Evolutionary conservation across 2,888 invertebrate species (phyloP).

Genomic region (Phania funesta): DNA sequence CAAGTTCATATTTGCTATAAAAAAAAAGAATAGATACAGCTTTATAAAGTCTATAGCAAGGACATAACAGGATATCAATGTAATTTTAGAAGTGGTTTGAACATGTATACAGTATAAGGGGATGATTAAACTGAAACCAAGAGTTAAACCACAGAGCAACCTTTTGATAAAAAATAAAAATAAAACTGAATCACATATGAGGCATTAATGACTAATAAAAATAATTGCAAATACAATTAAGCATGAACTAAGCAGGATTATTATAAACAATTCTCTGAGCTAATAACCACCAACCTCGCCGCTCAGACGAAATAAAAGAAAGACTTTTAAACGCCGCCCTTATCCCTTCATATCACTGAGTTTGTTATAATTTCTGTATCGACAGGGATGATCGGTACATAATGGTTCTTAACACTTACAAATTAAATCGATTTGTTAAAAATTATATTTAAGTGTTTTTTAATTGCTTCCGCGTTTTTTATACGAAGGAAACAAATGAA

Average conservation of each 20-base stretch:
- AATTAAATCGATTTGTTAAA: conserved; percentile 47
- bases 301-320: neutral
- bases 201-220: conserved; percentile 52
- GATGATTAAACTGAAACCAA: neutral
- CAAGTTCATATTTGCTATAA: neutral
- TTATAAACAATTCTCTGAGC: conserved; percentile 34
- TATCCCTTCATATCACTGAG: conserved; percentile 6
- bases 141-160: conserved; percentile 10
- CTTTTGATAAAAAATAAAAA: conserved; percentile 17
- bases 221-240: conserved; percentile 39
- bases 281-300: conserved; percentile 15
- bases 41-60: neutral
- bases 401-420: conserved; percentile 23
- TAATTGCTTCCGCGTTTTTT: conserved; percentile 31
- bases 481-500: neutral
- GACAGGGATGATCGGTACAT: conserved; percentile 41
- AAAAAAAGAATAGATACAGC: conserved; percentile 5
- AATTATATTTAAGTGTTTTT: conserved; percentile 35
- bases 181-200: conserved; percentile 12
- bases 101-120: neutral
- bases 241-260: conserved; percentile 55
- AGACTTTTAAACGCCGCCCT: conserved; percentile 42
- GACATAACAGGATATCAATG: conserved; percentile 29
- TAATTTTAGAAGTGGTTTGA: neutral
- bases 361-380: conserved; percentile 12